phyloP scores from a whole-genome alignment of 2,888 invertebrate species.

The Branchellion lobata region DNA sequence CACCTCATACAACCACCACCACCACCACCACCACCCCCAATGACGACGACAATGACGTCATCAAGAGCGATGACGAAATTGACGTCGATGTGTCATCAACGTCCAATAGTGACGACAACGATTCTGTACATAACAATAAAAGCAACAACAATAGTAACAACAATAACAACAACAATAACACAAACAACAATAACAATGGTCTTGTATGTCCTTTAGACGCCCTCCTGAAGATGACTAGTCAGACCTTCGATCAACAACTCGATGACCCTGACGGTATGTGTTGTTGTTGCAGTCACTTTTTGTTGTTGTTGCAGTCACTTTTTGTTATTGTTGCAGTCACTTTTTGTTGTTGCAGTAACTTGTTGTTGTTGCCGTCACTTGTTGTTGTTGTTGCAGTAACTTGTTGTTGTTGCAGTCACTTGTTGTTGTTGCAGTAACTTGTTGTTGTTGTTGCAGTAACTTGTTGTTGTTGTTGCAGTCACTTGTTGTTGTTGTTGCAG shows the following conservation, averaged over 20 bases:
- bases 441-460: too few relatives aligned
- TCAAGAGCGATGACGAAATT: constrained; percentile 26
- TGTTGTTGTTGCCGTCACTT: too few relatives aligned
- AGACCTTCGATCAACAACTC: constrained; percentile 31
- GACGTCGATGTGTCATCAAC: constrained; percentile 20
- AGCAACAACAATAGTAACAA: constrained; percentile 21
- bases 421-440: too few relatives aligned
- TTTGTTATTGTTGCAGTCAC: background rate
- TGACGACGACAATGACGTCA: constrained; percentile 10
- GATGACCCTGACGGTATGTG: constrained; percentile 17
- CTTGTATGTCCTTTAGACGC: constrained; percentile 31
- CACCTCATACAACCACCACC: background rate
- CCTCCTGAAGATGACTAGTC: constrained; percentile 35
- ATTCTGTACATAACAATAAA: background rate
- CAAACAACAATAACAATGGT: constrained; percentile 1
- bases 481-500: too few relatives aligned
- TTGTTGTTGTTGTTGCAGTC: too few relatives aligned
- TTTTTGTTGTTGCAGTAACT: too few relatives aligned
- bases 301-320: too few relatives aligned
- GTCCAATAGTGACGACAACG: constrained; percentile 24
- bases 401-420: too few relatives aligned
- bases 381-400: too few relatives aligned
- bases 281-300: background rate
- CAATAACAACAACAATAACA: background rate
- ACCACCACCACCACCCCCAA: background rate